Conservation (phyloP, 2,888 invertebrate genomes). For the Ormyrus rosae region DNA sequence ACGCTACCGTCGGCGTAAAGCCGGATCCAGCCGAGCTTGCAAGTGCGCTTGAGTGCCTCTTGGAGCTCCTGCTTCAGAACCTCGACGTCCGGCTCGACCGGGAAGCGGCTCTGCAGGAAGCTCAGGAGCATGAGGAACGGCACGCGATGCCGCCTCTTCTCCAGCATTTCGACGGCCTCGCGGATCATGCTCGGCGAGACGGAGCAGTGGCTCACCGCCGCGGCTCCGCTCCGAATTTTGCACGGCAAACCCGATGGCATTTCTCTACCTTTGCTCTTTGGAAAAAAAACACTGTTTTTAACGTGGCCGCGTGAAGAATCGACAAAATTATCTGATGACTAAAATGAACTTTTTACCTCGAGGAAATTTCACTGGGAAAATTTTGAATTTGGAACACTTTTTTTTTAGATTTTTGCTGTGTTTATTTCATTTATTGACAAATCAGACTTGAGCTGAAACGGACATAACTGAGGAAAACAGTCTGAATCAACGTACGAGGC, state of each 20-base stretch:
- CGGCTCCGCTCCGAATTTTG: no score
- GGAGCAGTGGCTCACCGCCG: not conserved
- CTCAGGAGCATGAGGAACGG: conserved; percentile 61
- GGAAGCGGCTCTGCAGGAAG: conserved; percentile 62
- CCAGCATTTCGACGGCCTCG: conserved; percentile 63
- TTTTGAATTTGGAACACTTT: not conserved
- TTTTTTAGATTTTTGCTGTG: conserved; percentile 40
- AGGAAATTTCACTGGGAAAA: not conserved
- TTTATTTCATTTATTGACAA: conserved; percentile 50
- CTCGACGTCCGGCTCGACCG: conserved; percentile 61
- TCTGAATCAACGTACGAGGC: conserved; percentile 48
- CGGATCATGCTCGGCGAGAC: conserved; percentile 66
- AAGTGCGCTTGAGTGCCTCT: conserved; percentile 58
- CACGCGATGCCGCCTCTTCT: conserved; percentile 61
- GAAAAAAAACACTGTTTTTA: no score
- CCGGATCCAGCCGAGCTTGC: conserved; percentile 61
- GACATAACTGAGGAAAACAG: conserved; percentile 49
- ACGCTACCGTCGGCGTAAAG: conserved; percentile 62
- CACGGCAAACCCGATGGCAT: no score
- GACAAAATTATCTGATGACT: no score
- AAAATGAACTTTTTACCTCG: no score
- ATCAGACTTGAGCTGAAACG: conserved; percentile 52
- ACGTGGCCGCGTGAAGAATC: no score
- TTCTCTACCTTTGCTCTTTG: no score
- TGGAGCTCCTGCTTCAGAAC: conserved; percentile 61